Base-by-base conservation (phyloP, 2,888 invertebrate species). In the Entomobrya proxima region DNA sequence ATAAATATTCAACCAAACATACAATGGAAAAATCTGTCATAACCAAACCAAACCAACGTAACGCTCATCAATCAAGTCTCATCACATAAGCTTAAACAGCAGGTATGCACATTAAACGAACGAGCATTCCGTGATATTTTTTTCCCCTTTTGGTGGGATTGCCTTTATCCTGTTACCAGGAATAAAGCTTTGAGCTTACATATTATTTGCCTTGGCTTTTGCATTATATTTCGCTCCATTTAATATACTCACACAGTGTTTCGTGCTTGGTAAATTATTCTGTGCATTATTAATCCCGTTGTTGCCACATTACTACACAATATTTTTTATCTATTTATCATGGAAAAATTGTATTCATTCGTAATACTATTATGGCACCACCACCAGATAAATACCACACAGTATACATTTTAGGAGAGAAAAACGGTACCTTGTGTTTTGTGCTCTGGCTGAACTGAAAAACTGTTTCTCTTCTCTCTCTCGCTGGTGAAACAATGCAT, bases 221-320 rank as follows among this genome's bases (percentile, higher is more conserved):
- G 72, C 72, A 52, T 52, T 15, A 18, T 18, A 3, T 32, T 44
- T 40, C 32, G 30, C 72, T 47, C 72, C n/a, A 24, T 3, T 11
- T 67, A 27, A 11, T 27, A 55, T 6, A 18, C 18, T 7, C 21
- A 40, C 24, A 5, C 11, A n/a, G n/a, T 32, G 35, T 67, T 67
- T 40, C 15, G 24, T 37, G 47, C n/a, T 32, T 47, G 50, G 7
- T 74, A 6, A 9, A 72, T 58, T 61, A 72, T 67, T 67, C 77
- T 0, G 32, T 67, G 67, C 55, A 77, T 83, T 83, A 83, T 83
- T 83, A 69, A 83, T 77, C 69, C 69, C 77, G 67, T 83, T 69
- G 61, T 64, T 82, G 82, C 50, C 69, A 77, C 77, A 77, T 83
- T 37, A 69, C 77, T 74, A 40, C 7, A 40, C 15, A 15, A 40